Conservation (phyloP, 2,888 invertebrate genomes). For the Agrotis exclamationis region DNA sequence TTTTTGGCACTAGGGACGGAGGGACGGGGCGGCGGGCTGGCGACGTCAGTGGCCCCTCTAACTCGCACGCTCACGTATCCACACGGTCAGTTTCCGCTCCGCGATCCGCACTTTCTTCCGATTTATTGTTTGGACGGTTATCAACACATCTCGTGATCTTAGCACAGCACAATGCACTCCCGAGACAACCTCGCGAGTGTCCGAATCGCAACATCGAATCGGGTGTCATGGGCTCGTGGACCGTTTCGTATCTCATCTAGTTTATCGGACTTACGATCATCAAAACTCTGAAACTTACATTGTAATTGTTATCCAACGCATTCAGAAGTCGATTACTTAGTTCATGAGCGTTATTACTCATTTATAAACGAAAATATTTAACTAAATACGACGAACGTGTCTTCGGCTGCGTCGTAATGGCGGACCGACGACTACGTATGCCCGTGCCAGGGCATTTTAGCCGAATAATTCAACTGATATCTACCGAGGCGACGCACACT, state of each 20-base stretch:
- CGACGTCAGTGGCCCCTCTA: conserved; percentile 90
- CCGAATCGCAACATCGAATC: conserved; percentile 86
- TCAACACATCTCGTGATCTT: conserved; percentile 72
- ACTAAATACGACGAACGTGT: conserved; percentile 92
- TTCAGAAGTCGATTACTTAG: conserved; percentile 98
- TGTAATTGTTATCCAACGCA: conserved; percentile 99
- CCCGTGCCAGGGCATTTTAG: conserved; percentile 92
- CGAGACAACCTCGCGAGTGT: conserved; percentile 83
- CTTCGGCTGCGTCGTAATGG: conserved; percentile 91
- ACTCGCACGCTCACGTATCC: conserved; percentile 86
- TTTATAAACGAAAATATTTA: conserved; percentile 93
- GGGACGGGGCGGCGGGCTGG: conserved; percentile 85
- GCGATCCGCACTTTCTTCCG: conserved; percentile 74
- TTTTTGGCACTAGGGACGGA: conserved; percentile 89
- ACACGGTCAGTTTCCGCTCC: conserved; percentile 80
- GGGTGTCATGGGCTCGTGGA: conserved; percentile 90
- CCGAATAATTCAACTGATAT: conserved; percentile 92
- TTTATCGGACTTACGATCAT: conserved; percentile 84
- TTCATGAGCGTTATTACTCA: conserved; percentile 96
- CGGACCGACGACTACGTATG: conserved; percentile 92
- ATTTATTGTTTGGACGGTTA: conserved; percentile 70
- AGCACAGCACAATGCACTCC: conserved; percentile 73
- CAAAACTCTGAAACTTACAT: conserved; percentile 95
- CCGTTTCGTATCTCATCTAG: conserved; percentile 86
- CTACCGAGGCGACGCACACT: conserved; percentile 90